Percentiles rank a stretch among this genome's conserved stretches.
Evolutionary conservation across 2,797 vertebrate species (phyloP).

Genomic region (Cuculus canorus): DNA sequence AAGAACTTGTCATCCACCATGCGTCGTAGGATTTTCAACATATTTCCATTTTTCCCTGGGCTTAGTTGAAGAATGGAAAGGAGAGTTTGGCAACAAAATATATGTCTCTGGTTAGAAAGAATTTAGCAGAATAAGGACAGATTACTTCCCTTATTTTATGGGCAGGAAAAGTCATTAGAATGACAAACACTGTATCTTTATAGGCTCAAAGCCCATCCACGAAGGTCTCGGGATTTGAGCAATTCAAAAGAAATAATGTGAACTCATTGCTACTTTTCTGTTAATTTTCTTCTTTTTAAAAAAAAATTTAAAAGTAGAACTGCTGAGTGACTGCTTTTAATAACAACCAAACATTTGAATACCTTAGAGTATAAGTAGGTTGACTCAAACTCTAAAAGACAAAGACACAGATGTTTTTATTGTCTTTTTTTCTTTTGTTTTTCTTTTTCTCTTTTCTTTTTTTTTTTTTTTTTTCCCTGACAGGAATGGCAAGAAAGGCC

Average conservation of each 20-base stretch:
- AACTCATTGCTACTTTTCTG: not conserved
- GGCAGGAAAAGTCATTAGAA: constrained; percentile 38
- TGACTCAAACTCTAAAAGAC: not conserved
- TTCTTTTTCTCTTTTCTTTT: too few species aligned
- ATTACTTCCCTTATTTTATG: constrained; percentile 47
- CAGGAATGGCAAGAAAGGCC: not conserved
- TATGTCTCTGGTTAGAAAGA: constrained; percentile 11
- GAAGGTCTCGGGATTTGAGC: not conserved
- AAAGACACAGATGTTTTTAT: not conserved
- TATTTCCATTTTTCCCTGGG: constrained; percentile 37
- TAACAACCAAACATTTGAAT: not conserved
- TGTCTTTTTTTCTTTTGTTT: not conserved
- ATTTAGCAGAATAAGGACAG: constrained; percentile 12
- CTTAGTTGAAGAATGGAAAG: constrained; percentile 23
- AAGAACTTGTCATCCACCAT: not conserved
- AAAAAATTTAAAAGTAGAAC: not conserved
- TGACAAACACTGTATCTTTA: constrained; percentile 26
- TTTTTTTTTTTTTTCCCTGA: not conserved
- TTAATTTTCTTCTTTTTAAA: not conserved
- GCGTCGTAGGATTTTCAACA: constrained; percentile 13
- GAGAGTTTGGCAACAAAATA: constrained; percentile 44
- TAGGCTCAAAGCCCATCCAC: not conserved
- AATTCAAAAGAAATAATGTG: not conserved
- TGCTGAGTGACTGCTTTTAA: not conserved
- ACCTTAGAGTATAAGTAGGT: not conserved